These are phyloP conservation scores for Minunthozetes semirufus DNA, from an alignment of 2,888 invertebrate genomes.

Conservation along the genomic window DNA sequence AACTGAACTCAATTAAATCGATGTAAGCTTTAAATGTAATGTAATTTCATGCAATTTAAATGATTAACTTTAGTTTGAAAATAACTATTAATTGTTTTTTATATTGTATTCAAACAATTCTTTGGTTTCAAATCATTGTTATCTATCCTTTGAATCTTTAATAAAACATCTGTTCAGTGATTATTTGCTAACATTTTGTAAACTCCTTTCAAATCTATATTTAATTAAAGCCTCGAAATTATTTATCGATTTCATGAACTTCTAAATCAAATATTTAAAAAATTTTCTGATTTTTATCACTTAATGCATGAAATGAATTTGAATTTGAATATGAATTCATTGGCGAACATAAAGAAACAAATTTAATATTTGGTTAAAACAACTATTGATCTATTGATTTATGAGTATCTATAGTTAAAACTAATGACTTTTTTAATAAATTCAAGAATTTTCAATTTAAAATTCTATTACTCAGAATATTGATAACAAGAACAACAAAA, in stretches of 20 bases:
- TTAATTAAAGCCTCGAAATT: neutral
- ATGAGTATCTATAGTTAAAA: neutral
- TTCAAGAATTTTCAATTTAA: no score
- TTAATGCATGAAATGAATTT: no score
- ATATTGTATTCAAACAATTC: neutral
- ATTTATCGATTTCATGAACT: neutral
- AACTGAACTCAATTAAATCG: neutral
- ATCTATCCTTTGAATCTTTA: neutral
- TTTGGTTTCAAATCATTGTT: neutral
- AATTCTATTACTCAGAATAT: neutral
- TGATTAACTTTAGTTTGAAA: neutral
- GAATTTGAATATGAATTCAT: no score
- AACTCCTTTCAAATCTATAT: neutral
- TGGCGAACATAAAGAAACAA: no score
- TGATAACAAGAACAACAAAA: neutral
- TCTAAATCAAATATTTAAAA: neutral
- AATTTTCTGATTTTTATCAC: neutral
- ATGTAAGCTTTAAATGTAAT: neutral
- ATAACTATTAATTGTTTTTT: slow-evolving; percentile 9
- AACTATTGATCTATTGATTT: slow-evolving; percentile 3
- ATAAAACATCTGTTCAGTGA: neutral
- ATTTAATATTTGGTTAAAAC: neutral
- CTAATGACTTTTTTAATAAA: no score
- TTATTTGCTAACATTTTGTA: neutral
- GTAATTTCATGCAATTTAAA: neutral